A percentile compares a stretch with the other conserved stretches of the same genome.
phyloP scores from a whole-genome alignment of 1,140 invertebrate genomes.

The Mya arenaria region DNA sequence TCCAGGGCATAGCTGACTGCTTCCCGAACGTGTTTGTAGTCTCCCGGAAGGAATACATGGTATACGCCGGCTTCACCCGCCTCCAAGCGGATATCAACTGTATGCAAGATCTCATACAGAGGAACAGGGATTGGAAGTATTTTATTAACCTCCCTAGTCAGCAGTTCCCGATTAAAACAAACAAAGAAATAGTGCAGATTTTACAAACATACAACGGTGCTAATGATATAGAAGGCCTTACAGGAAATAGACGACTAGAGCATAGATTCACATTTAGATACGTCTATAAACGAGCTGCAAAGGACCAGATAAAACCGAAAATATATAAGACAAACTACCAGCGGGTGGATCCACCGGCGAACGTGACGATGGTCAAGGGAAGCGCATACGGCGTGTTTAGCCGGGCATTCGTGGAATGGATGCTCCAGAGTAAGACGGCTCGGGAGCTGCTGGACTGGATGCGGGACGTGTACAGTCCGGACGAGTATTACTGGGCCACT shows the following conservation, averaged over 20 bases:
- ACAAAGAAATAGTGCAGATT: slow-evolving; percentile 69
- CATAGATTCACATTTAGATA: slow-evolving; percentile 19
- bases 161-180: slow-evolving; percentile 73
- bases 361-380: slow-evolving; percentile 67
- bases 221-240: slow-evolving; percentile 66
- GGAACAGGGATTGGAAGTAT: slow-evolving; percentile 67
- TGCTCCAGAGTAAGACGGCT: slow-evolving; percentile 62
- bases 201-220: slow-evolving; percentile 66
- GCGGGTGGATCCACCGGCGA: slow-evolving; percentile 57
- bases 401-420: too few species aligned
- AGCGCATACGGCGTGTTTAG: slow-evolving; percentile 72
- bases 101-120: slow-evolving; percentile 64
- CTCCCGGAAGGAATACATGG: slow-evolving; percentile 59
- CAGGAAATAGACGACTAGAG: slow-evolving; percentile 30
- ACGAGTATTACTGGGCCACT: slow-evolving; percentile 71
- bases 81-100: slow-evolving; percentile 71
- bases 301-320: background rate
- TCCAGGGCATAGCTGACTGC: slow-evolving; percentile 67
- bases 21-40: slow-evolving; percentile 74
- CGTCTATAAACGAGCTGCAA: slow-evolving; percentile 3
- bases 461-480: slow-evolving; percentile 65
- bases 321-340: background rate
- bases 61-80: slow-evolving; percentile 61
- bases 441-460: slow-evolving; percentile 62
- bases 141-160: slow-evolving; percentile 73